Evolutionary conservation across 1,140 invertebrate species (phyloP).

Genomic region (Phymastichus coffea): DNA sequence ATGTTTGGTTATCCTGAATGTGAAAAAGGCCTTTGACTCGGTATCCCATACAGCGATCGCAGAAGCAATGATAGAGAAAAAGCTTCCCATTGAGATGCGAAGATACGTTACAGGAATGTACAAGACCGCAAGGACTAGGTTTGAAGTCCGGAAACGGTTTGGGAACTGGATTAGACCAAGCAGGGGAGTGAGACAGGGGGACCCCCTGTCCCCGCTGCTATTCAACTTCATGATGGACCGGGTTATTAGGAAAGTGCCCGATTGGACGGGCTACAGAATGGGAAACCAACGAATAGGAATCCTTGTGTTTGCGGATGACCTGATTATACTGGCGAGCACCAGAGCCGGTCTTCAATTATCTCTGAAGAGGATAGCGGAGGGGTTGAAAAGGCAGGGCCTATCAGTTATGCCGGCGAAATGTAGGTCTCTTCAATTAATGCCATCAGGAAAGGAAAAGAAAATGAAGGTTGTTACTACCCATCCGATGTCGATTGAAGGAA

Average conservation of each 20-base stretch:
- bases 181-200: constrained; percentile 27
- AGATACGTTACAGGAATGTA: background rate
- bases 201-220: constrained; percentile 26
- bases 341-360: constrained; percentile 22
- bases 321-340: constrained; percentile 40
- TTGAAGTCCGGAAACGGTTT: background rate
- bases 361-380: background rate
- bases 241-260: constrained; percentile 18
- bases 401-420: background rate
- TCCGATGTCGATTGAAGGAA: background rate
- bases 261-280: constrained; percentile 32
- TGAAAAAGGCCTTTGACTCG: constrained; percentile 1
- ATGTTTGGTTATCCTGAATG: background rate
- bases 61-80: background rate
- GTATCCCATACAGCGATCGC: background rate
- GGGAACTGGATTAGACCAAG: background rate
- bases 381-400: background rate
- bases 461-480: background rate
- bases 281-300: constrained; percentile 26
- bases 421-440: background rate
- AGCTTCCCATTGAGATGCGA: background rate
- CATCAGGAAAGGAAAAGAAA: background rate
- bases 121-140: background rate
- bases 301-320: constrained; percentile 47
- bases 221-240: constrained; percentile 16